Percentiles rank a stretch among this genome's conserved stretches.
These are phyloP conservation scores for Tenebrosternarchus preto DNA, from an alignment of 2,113 vertebrate species.

Conservation along the genomic window DNA sequence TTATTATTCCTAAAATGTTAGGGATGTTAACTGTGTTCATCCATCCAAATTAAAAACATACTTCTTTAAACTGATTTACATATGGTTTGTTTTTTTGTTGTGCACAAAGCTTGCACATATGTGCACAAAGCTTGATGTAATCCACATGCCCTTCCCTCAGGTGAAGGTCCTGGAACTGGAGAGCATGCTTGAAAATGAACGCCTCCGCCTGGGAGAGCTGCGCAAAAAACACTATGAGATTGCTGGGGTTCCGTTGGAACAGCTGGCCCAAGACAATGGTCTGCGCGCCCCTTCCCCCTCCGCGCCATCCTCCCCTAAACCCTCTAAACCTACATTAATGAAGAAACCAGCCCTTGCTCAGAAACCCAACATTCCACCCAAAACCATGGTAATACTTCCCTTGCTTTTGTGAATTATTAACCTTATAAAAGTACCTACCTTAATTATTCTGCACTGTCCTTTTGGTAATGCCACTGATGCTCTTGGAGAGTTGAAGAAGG, in stretches of 20 bases:
- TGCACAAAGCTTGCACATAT: no score
- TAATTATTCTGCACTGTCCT: no score
- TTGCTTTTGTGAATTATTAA: no score
- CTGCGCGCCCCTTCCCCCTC: conserved; percentile 47
- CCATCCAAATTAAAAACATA: no score
- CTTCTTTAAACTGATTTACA: no score
- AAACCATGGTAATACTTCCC: conserved; percentile 63
- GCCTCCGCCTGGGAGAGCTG: conserved; percentile 86
- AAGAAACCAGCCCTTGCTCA: conserved; percentile 87
- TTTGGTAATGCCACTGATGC: no score
- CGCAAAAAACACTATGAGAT: conserved; percentile 89
- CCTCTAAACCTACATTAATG: conserved; percentile 67
- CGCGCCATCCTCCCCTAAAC: conserved; percentile 65
- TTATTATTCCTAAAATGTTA: no score
- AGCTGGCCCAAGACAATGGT: conserved; percentile 62
- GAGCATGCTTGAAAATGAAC: conserved; percentile 83
- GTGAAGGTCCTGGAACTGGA: conserved; percentile 95
- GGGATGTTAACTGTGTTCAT: no score
- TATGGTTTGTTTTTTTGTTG: no score
- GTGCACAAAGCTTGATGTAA: no score
- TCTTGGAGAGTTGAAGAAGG: no score
- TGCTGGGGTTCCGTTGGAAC: conserved; percentile 72
- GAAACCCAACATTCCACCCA: conserved; percentile 77
- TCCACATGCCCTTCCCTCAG: conserved; percentile 63
- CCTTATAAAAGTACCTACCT: no score